Evolutionary conservation across 2,113 vertebrate genomes (phyloP).

Genomic region (Conger conger): DNA sequence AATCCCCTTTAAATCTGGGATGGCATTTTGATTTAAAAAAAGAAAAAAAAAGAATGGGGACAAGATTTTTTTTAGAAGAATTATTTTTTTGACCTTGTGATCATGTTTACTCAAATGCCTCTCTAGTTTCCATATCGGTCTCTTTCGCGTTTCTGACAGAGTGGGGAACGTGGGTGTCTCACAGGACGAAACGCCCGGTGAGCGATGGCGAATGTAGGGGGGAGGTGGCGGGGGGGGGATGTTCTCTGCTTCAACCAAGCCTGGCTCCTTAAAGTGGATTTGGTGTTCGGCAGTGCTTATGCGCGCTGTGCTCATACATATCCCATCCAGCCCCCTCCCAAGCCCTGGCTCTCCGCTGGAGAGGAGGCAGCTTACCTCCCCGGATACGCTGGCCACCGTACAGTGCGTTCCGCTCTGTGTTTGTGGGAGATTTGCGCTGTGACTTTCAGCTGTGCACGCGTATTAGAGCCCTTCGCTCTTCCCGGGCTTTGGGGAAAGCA

Average conservation of each 20-base stretch:
- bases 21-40: neutral
- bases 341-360: neutral
- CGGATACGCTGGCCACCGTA: constrained; percentile 54
- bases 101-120: neutral
- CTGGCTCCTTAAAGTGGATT: neutral
- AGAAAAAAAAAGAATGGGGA: neutral
- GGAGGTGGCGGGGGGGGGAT: neutral
- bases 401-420: constrained; percentile 66
- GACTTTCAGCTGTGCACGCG: constrained; percentile 57
- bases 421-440: constrained; percentile 70
- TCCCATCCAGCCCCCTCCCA: neutral
- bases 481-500: constrained; percentile 61
- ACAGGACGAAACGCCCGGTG: neutral
- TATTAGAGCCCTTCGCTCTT: constrained; percentile 68
- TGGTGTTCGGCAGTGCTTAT: neutral
- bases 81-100: neutral
- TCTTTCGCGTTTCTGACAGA: neutral
- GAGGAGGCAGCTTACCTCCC: constrained; percentile 71
- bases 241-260: neutral
- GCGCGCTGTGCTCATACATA: neutral
- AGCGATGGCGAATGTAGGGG: neutral
- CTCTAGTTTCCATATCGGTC: neutral
- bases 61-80: too few relatives aligned
- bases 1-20: neutral
- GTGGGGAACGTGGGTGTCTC: neutral